These are phyloP conservation scores for Venustaconcha ellipsiformis DNA, from an alignment of 1,140 invertebrate genomes.

Conservation along the genomic window DNA sequence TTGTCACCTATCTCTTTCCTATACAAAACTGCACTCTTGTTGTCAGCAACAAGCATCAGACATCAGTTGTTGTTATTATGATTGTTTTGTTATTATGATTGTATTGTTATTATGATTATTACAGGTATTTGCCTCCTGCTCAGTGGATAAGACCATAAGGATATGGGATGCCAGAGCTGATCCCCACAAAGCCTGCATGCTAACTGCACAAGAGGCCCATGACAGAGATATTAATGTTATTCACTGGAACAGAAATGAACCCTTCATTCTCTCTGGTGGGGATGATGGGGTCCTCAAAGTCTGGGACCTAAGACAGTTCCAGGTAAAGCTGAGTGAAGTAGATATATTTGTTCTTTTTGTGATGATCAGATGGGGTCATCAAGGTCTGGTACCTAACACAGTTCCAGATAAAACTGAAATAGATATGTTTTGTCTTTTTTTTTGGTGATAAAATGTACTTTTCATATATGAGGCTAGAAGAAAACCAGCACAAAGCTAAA, in stretches of 20 bases:
- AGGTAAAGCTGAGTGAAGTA: conserved; percentile 66
- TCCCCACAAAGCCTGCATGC: conserved; percentile 90
- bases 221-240: conserved; percentile 97
- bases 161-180: conserved; percentile 83
- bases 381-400: too few relatives aligned
- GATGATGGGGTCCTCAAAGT: conserved; percentile 95
- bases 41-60: too few relatives aligned
- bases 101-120: conserved; percentile 1
- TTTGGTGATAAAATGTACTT: too few relatives aligned
- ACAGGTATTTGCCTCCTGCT: conserved; percentile 90
- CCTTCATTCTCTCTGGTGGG: conserved; percentile 90
- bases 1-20: too few relatives aligned
- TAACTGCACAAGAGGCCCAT: conserved; percentile 90
- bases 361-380: too few relatives aligned
- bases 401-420: too few relatives aligned
- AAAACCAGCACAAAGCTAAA: too few relatives aligned
- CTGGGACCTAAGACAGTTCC: conserved; percentile 95
- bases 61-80: too few relatives aligned
- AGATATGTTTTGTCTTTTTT: too few relatives aligned
- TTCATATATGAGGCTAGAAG: too few relatives aligned
- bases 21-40: too few relatives aligned
- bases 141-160: conserved; percentile 85
- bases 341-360: neutral
- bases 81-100: too few relatives aligned
- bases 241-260: conserved; percentile 92